These are phyloP conservation scores for Drosophila mayaguana DNA, from an alignment of 2,888 invertebrate species.

Conservation along the genomic window DNA sequence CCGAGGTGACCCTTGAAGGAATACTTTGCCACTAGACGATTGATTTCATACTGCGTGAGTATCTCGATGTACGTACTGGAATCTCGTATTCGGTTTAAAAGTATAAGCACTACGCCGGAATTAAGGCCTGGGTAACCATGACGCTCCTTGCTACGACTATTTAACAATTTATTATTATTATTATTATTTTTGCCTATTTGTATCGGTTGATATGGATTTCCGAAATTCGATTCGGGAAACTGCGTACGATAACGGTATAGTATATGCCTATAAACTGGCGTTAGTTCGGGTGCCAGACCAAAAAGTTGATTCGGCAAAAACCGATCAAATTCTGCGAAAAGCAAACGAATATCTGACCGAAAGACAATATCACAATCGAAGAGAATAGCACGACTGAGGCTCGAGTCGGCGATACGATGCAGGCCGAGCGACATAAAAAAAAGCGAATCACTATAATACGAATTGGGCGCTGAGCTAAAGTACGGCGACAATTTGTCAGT, in stretches of 20 bases:
- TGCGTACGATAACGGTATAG: conserved; percentile 89
- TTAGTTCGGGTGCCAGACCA: conserved; percentile 90
- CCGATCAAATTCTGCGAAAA: conserved; percentile 89
- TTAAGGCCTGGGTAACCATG: conserved; percentile 91
- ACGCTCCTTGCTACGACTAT: conserved; percentile 64
- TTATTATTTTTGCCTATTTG: conserved; percentile 52
- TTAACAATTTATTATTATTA: conserved; percentile 48
- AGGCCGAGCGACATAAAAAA: conserved; percentile 92
- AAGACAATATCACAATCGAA: conserved; percentile 92
- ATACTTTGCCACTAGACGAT: conserved; percentile 87
- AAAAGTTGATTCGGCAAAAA: conserved; percentile 89
- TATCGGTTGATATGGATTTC: conserved; percentile 84
- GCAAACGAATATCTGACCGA: conserved; percentile 88
- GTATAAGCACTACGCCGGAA: conserved; percentile 91
- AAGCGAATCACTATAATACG: conserved; percentile 91
- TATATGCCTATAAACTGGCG: conserved; percentile 92
- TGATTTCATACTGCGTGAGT: conserved; percentile 86
- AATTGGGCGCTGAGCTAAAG: conserved; percentile 89
- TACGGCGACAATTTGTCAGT: conserved; percentile 89
- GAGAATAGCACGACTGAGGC: conserved; percentile 88
- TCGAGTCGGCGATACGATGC: conserved; percentile 88
- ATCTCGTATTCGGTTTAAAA: conserved; percentile 88
- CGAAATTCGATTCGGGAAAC: conserved; percentile 88
- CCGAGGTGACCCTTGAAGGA: conserved; percentile 91
- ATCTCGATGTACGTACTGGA: conserved; percentile 88